phyloP scores from a whole-genome alignment of 1,140 invertebrate species.

The Copidosoma floridanum region DNA sequence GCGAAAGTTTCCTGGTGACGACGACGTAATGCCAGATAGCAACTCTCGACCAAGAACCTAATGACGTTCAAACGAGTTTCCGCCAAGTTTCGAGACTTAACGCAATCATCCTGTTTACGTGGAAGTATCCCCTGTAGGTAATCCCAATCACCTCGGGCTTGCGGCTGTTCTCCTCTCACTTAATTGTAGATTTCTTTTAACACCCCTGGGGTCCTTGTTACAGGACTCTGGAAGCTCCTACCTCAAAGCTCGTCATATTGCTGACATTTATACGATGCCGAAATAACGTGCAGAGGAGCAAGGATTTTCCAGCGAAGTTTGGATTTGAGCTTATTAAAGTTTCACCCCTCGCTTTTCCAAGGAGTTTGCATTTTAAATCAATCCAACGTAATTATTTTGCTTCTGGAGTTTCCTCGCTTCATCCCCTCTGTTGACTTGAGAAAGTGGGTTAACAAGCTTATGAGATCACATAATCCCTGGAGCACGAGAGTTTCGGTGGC shows the following conservation, averaged over 20 bases:
- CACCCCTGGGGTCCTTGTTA: no score
- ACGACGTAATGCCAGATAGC: no score
- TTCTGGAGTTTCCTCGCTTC: not conserved
- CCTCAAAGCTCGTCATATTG: no score
- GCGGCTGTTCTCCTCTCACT: conserved; percentile 7
- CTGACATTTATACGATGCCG: no score
- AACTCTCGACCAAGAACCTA: conserved; percentile 11
- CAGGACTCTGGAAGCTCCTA: no score
- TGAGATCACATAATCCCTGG: not conserved
- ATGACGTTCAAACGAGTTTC: conserved; percentile 15
- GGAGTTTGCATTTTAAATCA: conserved; percentile 5
- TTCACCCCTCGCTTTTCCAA: not conserved
- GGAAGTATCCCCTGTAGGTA: no score
- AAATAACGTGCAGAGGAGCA: no score
- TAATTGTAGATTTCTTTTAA: no score
- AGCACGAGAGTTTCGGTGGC: no score
- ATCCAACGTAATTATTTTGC: conserved; percentile 7
- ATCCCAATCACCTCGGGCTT: conserved; percentile 17
- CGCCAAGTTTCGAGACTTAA: conserved; percentile 9
- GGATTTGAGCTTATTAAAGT: conserved; percentile 2
- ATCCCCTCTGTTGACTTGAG: not conserved
- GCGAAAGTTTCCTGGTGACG: not conserved
- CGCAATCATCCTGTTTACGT: conserved; percentile 20
- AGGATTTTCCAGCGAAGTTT: no score
- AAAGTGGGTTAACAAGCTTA: conserved; percentile 5